Conservation (phyloP, 2,797 vertebrate species). For the Channallabes apus region DNA sequence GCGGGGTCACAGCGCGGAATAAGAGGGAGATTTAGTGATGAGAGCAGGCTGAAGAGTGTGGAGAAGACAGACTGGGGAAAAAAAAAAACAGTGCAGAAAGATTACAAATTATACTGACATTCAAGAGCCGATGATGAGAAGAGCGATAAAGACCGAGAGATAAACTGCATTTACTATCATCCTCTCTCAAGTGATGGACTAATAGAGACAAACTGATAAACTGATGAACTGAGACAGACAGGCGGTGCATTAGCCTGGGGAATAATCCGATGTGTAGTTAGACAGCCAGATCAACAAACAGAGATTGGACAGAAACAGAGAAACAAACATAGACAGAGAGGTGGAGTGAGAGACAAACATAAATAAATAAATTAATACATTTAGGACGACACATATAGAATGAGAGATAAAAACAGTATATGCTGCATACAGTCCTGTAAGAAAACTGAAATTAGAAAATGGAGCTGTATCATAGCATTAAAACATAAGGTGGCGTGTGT, state of each 20-base stretch:
- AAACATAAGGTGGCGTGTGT: too few relatives aligned
- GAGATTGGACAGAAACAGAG: background rate
- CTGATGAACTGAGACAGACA: background rate
- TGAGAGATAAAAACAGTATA: background rate
- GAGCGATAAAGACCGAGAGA: background rate
- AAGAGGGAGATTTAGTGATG: slow-evolving; percentile 64
- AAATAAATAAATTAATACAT: background rate
- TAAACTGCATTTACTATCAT: background rate
- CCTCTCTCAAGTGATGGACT: background rate
- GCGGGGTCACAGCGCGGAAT: slow-evolving; percentile 57
- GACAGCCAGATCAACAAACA: background rate
- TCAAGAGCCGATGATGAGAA: background rate
- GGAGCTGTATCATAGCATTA: too few relatives aligned
- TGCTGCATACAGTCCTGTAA: background rate
- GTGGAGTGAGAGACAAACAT: too few relatives aligned
- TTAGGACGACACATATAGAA: background rate
- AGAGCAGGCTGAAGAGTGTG: slow-evolving; percentile 65
- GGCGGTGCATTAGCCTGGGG: background rate
- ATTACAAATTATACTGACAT: background rate
- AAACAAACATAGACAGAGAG: background rate
- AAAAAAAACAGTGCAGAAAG: background rate
- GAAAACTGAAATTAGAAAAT: too few relatives aligned
- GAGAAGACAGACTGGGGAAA: slow-evolving; percentile 61
- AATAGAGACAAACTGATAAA: background rate
- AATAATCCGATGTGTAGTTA: background rate